phyloP scores from a whole-genome alignment of 2,113 vertebrate genomes.

The Stercorarius parasiticus region DNA sequence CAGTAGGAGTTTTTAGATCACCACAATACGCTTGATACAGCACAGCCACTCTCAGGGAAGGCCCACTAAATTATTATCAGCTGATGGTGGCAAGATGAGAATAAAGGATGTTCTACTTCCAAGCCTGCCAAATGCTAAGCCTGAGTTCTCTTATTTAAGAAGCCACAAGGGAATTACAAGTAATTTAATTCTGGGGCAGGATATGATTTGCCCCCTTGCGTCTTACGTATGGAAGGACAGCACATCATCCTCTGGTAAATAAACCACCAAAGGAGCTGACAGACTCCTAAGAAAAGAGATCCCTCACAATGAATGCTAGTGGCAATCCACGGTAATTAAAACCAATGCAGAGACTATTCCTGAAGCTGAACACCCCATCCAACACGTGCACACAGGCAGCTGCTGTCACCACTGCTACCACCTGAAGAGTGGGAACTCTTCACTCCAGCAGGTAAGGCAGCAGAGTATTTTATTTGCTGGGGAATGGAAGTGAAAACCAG shows the following conservation, averaged over 20 bases:
- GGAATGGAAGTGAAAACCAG: background rate
- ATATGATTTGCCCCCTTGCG: background rate
- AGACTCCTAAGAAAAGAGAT: background rate
- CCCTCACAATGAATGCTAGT: background rate
- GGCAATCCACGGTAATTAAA: background rate
- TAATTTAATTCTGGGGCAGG: background rate
- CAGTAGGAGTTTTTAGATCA: background rate
- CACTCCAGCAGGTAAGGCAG: background rate
- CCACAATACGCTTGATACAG: background rate
- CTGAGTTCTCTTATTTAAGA: background rate
- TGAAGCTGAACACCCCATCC: background rate
- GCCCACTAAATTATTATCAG: background rate
- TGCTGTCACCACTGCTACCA: background rate
- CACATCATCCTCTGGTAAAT: background rate
- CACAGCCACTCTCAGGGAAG: background rate
- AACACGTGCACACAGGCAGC: background rate
- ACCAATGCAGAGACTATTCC: background rate
- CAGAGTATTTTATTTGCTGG: background rate
- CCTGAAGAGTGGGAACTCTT: background rate
- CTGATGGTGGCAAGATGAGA: background rate
- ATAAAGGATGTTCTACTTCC: background rate
- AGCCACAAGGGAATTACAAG: background rate
- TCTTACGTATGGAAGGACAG: background rate
- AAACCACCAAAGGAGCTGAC: background rate
- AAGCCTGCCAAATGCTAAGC: background rate